These are phyloP conservation scores for Corapipo altera DNA, from an alignment of 2,113 vertebrate genomes.

Conservation along the genomic window DNA sequence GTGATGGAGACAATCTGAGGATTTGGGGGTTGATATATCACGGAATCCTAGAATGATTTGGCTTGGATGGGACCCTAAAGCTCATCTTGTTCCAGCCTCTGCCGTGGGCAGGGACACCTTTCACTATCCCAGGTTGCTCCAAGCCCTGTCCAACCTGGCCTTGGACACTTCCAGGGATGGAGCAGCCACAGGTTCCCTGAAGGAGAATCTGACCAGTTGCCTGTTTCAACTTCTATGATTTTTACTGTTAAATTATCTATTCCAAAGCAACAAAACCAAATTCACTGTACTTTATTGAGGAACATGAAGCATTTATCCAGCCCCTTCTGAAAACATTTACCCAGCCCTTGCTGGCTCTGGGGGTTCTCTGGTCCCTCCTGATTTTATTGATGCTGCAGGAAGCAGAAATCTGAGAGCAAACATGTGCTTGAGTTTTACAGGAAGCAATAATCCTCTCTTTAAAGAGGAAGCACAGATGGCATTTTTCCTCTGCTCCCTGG, in stretches of 20 bases:
- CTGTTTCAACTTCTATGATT: fast-evolving
- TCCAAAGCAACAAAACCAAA: background rate
- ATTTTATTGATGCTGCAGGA: background rate
- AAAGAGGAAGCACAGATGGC: conserved; percentile 11
- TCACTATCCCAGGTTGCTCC: background rate
- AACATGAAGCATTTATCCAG: background rate
- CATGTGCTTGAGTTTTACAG: background rate
- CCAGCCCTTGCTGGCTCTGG: background rate
- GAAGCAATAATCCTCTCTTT: background rate
- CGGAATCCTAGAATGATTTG: background rate
- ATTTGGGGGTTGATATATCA: background rate
- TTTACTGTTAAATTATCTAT: background rate
- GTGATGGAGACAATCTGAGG: background rate
- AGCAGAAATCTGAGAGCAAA: background rate
- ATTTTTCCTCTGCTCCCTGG: background rate
- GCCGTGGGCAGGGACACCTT: background rate
- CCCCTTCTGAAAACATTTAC: background rate
- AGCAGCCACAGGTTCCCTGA: background rate
- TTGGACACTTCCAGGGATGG: background rate
- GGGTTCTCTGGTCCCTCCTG: background rate
- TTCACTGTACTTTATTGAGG: background rate
- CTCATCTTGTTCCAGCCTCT: fast-evolving
- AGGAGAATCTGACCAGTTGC: background rate
- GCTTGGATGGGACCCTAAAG: background rate
- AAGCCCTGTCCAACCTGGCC: fast-evolving